Percentiles rank a stretch among this genome's conserved stretches.
Evolutionary conservation across 2,888 invertebrate species (phyloP).

Genomic region (Xylota segnis): DNA sequence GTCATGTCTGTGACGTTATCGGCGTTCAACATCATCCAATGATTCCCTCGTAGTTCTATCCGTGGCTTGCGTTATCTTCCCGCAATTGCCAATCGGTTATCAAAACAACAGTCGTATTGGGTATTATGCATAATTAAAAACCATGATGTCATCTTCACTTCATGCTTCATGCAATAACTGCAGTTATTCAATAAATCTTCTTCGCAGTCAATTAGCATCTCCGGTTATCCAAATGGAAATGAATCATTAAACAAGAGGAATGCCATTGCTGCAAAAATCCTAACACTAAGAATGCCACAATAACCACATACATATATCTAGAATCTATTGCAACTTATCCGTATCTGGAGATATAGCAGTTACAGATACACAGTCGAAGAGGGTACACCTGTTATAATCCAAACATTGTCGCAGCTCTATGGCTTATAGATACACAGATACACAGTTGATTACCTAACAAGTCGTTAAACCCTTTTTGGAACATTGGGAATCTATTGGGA

Average conservation of each 20-base stretch:
- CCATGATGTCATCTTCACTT: slow-evolving; percentile 53
- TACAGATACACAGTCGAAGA: background rate
- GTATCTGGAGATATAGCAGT: background rate
- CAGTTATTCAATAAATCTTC: slow-evolving; percentile 50
- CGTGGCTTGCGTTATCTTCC: slow-evolving; percentile 22
- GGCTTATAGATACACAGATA: slow-evolving; percentile 20
- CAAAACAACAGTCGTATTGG: slow-evolving; percentile 1
- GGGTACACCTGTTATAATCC: slow-evolving; percentile 23
- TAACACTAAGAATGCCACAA: slow-evolving; percentile 12
- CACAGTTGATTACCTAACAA: slow-evolving; percentile 24
- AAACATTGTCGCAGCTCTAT: background rate
- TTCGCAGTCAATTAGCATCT: slow-evolving; percentile 39
- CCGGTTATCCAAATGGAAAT: slow-evolving; percentile 52
- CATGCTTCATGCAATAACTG: slow-evolving; percentile 29
- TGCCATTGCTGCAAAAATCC: background rate
- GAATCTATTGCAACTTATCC: background rate
- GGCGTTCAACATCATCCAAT: slow-evolving; percentile 25
- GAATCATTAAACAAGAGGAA: slow-evolving; percentile 42
- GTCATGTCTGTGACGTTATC: slow-evolving; percentile 43
- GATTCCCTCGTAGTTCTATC: slow-evolving; percentile 35
- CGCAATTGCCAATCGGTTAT: slow-evolving; percentile 16
- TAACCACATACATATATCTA: background rate
- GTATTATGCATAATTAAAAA: slow-evolving; percentile 35
- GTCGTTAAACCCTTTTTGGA: slow-evolving; percentile 43
- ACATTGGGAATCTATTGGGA: slow-evolving; percentile 19